phyloP scores from a whole-genome alignment of 2,888 invertebrate species.

The Eupithecia subumbrata region DNA sequence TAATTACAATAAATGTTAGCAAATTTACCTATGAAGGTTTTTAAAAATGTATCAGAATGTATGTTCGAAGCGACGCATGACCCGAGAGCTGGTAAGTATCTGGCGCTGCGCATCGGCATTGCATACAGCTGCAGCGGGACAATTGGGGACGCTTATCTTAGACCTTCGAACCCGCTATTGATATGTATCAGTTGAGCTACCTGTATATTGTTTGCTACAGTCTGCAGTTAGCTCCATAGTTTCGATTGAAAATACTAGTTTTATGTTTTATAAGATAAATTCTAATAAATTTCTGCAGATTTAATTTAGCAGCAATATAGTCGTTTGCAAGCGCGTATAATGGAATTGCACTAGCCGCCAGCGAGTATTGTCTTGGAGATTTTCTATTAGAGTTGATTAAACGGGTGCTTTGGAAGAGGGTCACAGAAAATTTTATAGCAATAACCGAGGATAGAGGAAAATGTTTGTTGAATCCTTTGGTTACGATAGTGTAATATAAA shows the following conservation, averaged over 20 bases:
- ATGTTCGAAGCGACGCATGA: too few species aligned
- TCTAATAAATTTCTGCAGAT: slow-evolving; percentile 1
- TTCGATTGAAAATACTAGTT: background rate
- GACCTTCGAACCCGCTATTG: too few species aligned
- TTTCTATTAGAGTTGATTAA: slow-evolving; percentile 35
- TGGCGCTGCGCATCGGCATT: background rate
- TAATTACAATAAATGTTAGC: too few species aligned
- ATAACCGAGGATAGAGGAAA: background rate
- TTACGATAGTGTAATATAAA: background rate
- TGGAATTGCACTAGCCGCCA: slow-evolving; percentile 24
- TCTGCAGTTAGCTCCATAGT: background rate
- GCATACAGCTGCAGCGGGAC: background rate
- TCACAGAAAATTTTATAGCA: background rate
- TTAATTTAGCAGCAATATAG: slow-evolving; percentile 1
- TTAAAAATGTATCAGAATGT: too few species aligned
- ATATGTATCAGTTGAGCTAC: background rate
- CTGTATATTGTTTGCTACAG: background rate
- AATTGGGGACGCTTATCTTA: too few species aligned
- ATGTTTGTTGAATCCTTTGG: background rate
- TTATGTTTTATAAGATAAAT: background rate
- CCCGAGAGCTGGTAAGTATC: background rate
- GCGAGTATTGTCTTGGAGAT: slow-evolving; percentile 31
- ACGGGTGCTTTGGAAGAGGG: slow-evolving; percentile 9
- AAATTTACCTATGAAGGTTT: too few species aligned
- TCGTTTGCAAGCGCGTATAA: slow-evolving; percentile 26